Base-by-base conservation (phyloP, 2,797 vertebrate genomes). In the Gymnothorax javanicus region DNA sequence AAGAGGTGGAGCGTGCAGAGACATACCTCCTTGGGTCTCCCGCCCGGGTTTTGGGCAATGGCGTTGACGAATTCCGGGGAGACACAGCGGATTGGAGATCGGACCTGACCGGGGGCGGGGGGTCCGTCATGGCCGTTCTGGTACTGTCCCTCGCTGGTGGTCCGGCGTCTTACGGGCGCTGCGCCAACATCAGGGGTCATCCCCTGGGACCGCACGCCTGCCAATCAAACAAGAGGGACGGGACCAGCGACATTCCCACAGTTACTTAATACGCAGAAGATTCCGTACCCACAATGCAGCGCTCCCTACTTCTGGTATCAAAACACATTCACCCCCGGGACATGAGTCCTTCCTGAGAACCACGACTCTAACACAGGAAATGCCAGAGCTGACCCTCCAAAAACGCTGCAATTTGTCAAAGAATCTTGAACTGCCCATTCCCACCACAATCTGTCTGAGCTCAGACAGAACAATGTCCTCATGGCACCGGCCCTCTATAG, bases 21-120 rank as follows among this genome's bases (percentile, higher is more conserved):
- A 43, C 20, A 12, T 96, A 99, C 99, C 98, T 99, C 98, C 91
- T 97, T 99, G 58, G 99, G 99, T 50, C 98, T 96, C 64, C 98
- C 99, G 90, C 99, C 99, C 0, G 99, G 99, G 92, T 99, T 99
- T 93, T 98, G 95, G 0, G 97, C 97, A 0, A 99, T 97, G 88
- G 97, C 97, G 90, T 97, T 99, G 93, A 96, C 97, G 88, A 99
- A 96, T 94, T 99, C 98, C 0, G 99, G 98, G 0, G 98, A 99
- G 89, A 99, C 97, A 5, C 97, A 97, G 86, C 97, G 97, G 43
- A 98, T 90, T 0, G 97, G 98, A n/a, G 97, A 98, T 79, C 97
- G 97, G 13, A 98, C 86, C 0, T 96, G 95, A 17, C 94, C 94
- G 20, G 97, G 97, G 11, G 95, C 90, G 57, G 95, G 95, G 0